These are phyloP conservation scores for Tanytarsus gracilentus DNA, from an alignment of 2,888 invertebrate genomes.

Conservation along the genomic window DNA sequence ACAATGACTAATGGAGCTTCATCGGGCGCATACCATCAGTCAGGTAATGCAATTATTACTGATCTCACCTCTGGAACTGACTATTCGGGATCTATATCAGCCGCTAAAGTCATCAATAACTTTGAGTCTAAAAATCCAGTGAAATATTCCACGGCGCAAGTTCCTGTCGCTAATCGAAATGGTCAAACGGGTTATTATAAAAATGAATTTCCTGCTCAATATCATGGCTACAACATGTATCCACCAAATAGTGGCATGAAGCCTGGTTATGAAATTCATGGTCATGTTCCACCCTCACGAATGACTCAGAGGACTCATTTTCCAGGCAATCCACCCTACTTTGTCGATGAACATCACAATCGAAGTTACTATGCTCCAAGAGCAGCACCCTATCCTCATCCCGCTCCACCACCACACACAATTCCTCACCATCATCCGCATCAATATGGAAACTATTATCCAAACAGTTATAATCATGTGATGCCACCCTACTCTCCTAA, in stretches of 20 bases:
- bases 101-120: constrained; percentile 21
- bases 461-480: background rate
- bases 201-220: constrained; percentile 6
- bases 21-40: background rate
- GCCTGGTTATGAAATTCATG: background rate
- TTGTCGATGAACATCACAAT: constrained; percentile 1
- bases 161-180: background rate
- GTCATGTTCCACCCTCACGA: background rate
- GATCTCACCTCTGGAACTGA: constrained; percentile 1
- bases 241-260: background rate
- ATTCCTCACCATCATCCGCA: background rate
- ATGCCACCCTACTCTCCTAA: constrained; percentile 10
- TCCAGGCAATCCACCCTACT: no score
- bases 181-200: background rate
- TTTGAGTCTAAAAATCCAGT: constrained; percentile 26
- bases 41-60: constrained; percentile 12
- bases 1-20: constrained; percentile 11
- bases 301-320: no score
- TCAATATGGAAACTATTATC: constrained; percentile 8
- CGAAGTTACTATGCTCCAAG: background rate
- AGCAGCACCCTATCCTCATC: background rate
- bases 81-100: constrained; percentile 11
- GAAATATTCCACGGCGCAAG: constrained; percentile 6
- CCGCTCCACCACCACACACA: background rate
- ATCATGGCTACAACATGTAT: background rate